phyloP scores from a whole-genome alignment of 2,113 vertebrate species.

The Pagrus major region DNA sequence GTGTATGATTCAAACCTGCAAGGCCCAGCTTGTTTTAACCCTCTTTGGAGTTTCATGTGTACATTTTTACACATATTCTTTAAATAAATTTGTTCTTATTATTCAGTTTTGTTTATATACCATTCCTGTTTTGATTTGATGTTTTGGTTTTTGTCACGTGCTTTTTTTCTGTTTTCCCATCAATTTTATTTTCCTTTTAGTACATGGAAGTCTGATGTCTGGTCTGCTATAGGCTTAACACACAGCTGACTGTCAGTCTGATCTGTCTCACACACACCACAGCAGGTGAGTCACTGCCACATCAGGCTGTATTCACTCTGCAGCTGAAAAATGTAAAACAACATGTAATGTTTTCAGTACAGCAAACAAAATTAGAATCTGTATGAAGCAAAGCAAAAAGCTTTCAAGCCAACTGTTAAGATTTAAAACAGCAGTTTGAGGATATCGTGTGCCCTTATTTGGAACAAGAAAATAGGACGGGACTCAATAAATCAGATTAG shows the following conservation, averaged over 20 bases:
- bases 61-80: not conserved
- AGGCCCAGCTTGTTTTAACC: not conserved
- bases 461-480: not conserved
- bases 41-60: not conserved
- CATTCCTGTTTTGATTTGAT: conserved; percentile 18
- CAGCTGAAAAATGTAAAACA: conserved; percentile 5
- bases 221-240: conserved; percentile 73
- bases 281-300: conserved; percentile 59
- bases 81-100: not conserved
- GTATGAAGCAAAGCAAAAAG: not conserved
- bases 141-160: conserved; percentile 52
- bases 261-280: conserved; percentile 20
- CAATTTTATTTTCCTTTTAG: conserved; percentile 89
- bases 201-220: conserved; percentile 88
- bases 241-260: conserved; percentile 67
- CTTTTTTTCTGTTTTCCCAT: conserved; percentile 76
- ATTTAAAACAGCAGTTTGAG: not conserved
- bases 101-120: conserved; percentile 11
- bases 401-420: not conserved
- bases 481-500: not conserved
- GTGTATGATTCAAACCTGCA: not conserved
- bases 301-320: not conserved
- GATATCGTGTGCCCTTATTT: not conserved
- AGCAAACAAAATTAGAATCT: not conserved
- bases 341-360: not conserved